Evolutionary conservation across 30 jellyfish, hydroid and myxozoan genomes (phyloP), one percentile per base, ranked within the genome.

Genomic region (Pseudorhiza aurosa): DNA sequence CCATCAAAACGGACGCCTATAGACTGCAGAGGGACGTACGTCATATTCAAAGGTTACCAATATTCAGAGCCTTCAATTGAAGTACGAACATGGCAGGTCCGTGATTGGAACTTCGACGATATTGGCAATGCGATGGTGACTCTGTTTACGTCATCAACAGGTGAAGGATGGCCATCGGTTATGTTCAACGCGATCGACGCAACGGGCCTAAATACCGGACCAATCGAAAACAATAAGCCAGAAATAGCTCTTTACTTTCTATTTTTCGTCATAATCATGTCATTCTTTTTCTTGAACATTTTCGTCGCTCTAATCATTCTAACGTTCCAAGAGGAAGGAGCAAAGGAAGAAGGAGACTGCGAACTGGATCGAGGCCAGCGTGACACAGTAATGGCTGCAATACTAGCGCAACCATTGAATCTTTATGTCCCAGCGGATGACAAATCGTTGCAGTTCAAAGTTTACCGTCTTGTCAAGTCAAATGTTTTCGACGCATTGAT

Each of bases 161-260:
- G 97, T 31, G 97, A 88, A 58, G 97, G 97, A 0, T 88, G 97
- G 97, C 93, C 93, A 0, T 65, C 93, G 40, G 94, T 77, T 22
- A 88, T 88, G 97, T 88, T 77, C 30, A 65, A 44, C 2, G 97
- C 95, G 26, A 88, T 88, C 24, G 97, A 88, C 24, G 88, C 95
- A 40, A 75, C 81, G 12, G 77, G n/a, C 19, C 62, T 47, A 9
- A 74, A 81, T 68, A 67, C 33, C 17, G 93, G 97, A 5, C 97
- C 97, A 0, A 30, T 88, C 27, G 73, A 39, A 30, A 55, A 88
- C 67, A 68, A 58, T 60, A 83, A 78, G 32, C 88, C 88, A 14
- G 70, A 82, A 88, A 64, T 88, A 8, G 83, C 97, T 2, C 11
- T 88, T 36, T 88, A 67, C 81, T 88, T 88, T 58, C 56, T 88